A percentile compares a stretch with the other conserved stretches of the same genome.
These are phyloP conservation scores for Temnothorax nylanderi DNA, from an alignment of 1,140 invertebrate species.

Conservation along the genomic window DNA sequence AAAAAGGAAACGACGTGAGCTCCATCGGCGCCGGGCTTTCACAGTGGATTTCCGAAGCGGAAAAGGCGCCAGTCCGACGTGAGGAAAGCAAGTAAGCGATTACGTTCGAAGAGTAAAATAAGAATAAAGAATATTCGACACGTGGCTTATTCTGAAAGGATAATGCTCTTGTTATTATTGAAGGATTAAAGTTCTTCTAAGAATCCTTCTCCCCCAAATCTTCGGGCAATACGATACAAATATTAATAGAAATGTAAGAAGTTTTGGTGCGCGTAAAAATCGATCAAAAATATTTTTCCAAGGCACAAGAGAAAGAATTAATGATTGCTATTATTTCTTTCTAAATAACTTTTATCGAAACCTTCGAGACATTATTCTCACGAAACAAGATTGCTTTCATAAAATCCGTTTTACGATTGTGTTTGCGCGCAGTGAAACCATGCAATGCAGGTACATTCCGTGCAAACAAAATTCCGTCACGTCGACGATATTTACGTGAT, in stretches of 20 bases:
- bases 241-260: neutral
- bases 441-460: neutral
- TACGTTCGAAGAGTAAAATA: neutral
- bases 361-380: neutral
- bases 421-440: neutral
- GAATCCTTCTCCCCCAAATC: neutral
- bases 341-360: neutral
- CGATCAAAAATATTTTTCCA: neutral
- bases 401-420: conserved; percentile 26
- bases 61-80: conserved; percentile 26
- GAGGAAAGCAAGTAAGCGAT: conserved; percentile 48
- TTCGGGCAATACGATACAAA: neutral
- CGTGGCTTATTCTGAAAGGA: neutral
- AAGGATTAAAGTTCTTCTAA: neutral
- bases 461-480: conserved; percentile 44
- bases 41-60: conserved; percentile 50
- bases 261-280: neutral
- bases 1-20: conserved; percentile 47
- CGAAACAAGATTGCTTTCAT: neutral
- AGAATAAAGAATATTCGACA: conserved; percentile 47
- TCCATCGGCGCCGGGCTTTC: conserved; percentile 46
- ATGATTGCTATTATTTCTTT: neutral
- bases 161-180: conserved; percentile 17
- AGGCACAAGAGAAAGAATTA: neutral
- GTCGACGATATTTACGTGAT: conserved; percentile 36